Base-by-base conservation (phyloP, 2,113 vertebrate species). In the Channa argus region DNA sequence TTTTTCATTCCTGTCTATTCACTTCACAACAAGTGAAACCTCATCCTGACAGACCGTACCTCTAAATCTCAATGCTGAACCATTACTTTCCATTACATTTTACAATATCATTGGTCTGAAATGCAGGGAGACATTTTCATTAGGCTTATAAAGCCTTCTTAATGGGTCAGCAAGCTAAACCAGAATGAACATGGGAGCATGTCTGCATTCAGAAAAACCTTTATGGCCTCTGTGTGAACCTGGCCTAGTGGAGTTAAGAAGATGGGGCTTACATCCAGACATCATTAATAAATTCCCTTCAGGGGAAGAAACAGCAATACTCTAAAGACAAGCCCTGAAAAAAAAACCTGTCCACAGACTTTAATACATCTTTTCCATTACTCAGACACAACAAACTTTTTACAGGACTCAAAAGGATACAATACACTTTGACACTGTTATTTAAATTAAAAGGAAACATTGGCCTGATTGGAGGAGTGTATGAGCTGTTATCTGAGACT, bases 61-160 rank as follows among this genome's bases (percentile, higher is more conserved):
- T 44, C 45, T 45, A 52, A 49, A 63, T 33, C 14, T 34, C 60
- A 8, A 44, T n/a, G 39, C 62, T 6, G 38, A 53, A 41, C 44
- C 34, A 43, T 15, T 52, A 46, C 51, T 66, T 60, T 44, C 51
- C 41, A 74, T 73, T 39, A 52, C 74, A 41, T 41, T 41, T 41
- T 41, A 41, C 39, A 41, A 41, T 59, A 24, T 50, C 72, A 72
- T 6, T 74, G 60, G 46, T 62, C 60, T 61, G 56, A 56, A 63
- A 65, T 36, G 63, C 54, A 56, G 14, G 15, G 66, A 45, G 55
- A 47, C 36, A 43, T 47, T 43, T 78, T 63, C 54, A 79, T 82
- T 51, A 81, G 44, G 55, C 55, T 64, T 59, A 59, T 80, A 82
- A 88, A 86, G 68, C 49, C 49, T 38, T 51, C 44, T n/a, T 39